Evolutionary conservation across 2,797 vertebrate species (phyloP).

Genomic region (Leuciscus waleckii): DNA sequence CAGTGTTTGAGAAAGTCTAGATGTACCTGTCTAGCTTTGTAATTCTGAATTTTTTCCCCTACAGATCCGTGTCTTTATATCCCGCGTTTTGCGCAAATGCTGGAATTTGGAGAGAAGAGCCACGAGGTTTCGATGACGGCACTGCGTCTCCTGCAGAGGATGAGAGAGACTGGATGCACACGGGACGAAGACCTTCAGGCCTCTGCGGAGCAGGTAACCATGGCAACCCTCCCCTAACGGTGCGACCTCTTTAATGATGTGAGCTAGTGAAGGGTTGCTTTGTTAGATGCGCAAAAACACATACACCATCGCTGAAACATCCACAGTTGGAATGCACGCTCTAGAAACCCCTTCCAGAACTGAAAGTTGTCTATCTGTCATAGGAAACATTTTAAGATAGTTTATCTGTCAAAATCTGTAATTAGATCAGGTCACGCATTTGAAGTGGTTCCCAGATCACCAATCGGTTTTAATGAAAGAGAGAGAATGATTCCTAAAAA

Average conservation of each 20-base stretch:
- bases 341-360: background rate
- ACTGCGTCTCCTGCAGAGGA: conserved; percentile 91
- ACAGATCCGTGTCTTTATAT: conserved; percentile 97
- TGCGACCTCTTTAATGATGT: conserved; percentile 50
- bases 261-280: conserved; percentile 43
- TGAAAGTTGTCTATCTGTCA: background rate
- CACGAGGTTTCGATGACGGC: conserved; percentile 98
- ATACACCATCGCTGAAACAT: background rate
- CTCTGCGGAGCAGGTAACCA: conserved; percentile 94
- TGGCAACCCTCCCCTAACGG: conserved; percentile 50
- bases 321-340: background rate
- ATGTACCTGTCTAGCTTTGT: background rate
- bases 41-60: conserved; percentile 41
- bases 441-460: background rate
- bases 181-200: conserved; percentile 92
- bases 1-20: background rate
- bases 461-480: background rate
- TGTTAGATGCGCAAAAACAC: conserved; percentile 37
- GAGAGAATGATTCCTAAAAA: background rate
- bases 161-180: conserved; percentile 99
- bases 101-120: conserved; percentile 97
- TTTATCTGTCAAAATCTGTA: background rate
- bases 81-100: conserved; percentile 93
- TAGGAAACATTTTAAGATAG: background rate
- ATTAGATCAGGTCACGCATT: background rate